phyloP scores from a whole-genome alignment of 2,113 vertebrate species.

The Misgurnus anguillicaudatus region DNA sequence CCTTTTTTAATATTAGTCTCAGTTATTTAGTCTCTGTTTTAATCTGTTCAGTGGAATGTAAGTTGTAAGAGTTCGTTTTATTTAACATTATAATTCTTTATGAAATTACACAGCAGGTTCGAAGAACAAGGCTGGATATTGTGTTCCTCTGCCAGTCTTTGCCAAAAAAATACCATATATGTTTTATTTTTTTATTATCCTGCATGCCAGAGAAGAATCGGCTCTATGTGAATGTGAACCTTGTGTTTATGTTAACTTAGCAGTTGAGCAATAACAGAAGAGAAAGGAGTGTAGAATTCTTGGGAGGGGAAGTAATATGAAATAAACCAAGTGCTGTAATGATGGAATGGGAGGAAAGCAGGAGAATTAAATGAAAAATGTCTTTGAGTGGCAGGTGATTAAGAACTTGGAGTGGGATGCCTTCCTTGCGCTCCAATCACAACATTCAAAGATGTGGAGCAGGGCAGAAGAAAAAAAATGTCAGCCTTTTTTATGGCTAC shows the following conservation, averaged over 20 bases:
- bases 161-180: conserved; percentile 54
- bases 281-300: neutral
- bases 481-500: conserved; percentile 3
- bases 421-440: conserved; percentile 45
- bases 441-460: conserved; percentile 42
- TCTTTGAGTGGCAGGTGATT: conserved; percentile 48
- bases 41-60: conserved; percentile 15
- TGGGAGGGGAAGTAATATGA: neutral
- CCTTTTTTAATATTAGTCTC: neutral
- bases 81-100: conserved; percentile 42
- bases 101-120: conserved; percentile 48
- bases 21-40: neutral
- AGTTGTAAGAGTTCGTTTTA: conserved; percentile 33
- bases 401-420: conserved; percentile 44
- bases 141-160: conserved; percentile 28
- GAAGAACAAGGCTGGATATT: conserved; percentile 52
- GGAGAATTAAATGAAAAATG: conserved; percentile 2
- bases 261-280: neutral
- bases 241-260: conserved; percentile 52
- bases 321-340: neutral
- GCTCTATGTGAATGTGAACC: conserved; percentile 45
- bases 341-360: neutral
- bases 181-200: conserved; percentile 47
- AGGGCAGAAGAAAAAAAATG: conserved; percentile 40
- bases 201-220: conserved; percentile 46